A percentile compares a stretch with the other conserved stretches of the same genome.
Evolutionary conservation across 2,113 vertebrate species (phyloP).

Genomic region (Cephalopholis sonnerati): DNA sequence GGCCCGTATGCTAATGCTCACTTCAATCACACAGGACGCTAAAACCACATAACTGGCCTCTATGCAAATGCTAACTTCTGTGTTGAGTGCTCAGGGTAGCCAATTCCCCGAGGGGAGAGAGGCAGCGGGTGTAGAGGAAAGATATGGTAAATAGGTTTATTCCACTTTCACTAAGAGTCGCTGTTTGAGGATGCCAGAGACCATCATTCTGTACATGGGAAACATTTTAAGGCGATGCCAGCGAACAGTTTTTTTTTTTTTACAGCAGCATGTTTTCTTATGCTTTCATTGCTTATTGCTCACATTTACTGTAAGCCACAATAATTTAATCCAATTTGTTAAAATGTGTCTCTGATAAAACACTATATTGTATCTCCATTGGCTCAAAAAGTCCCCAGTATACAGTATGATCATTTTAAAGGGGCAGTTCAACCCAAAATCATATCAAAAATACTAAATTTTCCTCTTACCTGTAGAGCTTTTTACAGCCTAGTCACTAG

Average conservation of each 20-base stretch:
- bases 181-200: slow-evolving; percentile 35
- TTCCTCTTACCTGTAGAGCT: no score
- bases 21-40: slow-evolving; percentile 66
- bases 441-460: no score
- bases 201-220: slow-evolving; percentile 21
- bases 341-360: neutral
- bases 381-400: neutral
- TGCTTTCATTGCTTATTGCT: slow-evolving; percentile 1
- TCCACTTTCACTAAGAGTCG: slow-evolving; percentile 30
- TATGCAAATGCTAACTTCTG: slow-evolving; percentile 71
- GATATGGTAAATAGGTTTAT: slow-evolving; percentile 65
- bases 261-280: neutral
- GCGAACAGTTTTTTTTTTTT: slow-evolving; percentile 9
- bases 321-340: neutral
- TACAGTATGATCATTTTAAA: neutral
- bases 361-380: neutral
- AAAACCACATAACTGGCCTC: slow-evolving; percentile 73
- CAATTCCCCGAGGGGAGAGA: slow-evolving; percentile 6
- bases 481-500: no score
- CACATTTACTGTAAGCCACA: neutral
- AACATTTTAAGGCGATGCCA: slow-evolving; percentile 35
- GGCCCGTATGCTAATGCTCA: slow-evolving; percentile 58
- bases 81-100: slow-evolving; percentile 52
- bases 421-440: no score
- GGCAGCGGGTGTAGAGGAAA: slow-evolving; percentile 27